A percentile compares a stretch with the other conserved stretches of the same genome.
These are phyloP conservation scores for Peromyscus eremicus DNA, from an alignment of 2,797 vertebrate species.

Conservation along the genomic window DNA sequence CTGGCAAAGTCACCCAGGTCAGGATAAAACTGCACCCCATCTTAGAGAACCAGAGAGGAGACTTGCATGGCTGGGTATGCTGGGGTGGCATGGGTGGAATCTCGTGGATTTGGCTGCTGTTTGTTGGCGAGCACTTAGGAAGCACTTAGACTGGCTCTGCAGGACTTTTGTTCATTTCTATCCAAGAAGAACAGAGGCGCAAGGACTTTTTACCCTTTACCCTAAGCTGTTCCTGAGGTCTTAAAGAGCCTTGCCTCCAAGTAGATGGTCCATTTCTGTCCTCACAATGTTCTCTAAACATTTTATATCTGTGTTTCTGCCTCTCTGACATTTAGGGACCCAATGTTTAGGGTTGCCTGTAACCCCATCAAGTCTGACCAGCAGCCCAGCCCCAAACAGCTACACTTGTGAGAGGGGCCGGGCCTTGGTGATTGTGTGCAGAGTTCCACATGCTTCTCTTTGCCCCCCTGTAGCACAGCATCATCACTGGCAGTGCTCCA, in stretches of 20 bases:
- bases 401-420: not conserved
- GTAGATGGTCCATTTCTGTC: not conserved
- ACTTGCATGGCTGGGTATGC: not conserved
- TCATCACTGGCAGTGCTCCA: not conserved
- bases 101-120: not conserved
- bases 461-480: not conserved
- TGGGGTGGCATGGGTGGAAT: not conserved
- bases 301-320: not conserved
- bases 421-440: no score
- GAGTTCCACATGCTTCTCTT: not conserved
- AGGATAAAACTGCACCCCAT: not conserved
- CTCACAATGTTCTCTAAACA: not conserved
- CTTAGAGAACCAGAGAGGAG: not conserved
- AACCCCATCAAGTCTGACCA: no score
- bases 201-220: not conserved
- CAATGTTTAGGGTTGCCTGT: not conserved
- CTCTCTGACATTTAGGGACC: not conserved
- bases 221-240: not conserved
- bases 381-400: not conserved
- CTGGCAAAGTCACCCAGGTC: no score
- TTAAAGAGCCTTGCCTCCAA: not conserved
- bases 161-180: not conserved
- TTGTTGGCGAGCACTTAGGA: not conserved
- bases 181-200: not conserved
- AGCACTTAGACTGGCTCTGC: not conserved